phyloP scores from a whole-genome alignment of 1,140 invertebrate genomes.

The Limonius californicus region DNA sequence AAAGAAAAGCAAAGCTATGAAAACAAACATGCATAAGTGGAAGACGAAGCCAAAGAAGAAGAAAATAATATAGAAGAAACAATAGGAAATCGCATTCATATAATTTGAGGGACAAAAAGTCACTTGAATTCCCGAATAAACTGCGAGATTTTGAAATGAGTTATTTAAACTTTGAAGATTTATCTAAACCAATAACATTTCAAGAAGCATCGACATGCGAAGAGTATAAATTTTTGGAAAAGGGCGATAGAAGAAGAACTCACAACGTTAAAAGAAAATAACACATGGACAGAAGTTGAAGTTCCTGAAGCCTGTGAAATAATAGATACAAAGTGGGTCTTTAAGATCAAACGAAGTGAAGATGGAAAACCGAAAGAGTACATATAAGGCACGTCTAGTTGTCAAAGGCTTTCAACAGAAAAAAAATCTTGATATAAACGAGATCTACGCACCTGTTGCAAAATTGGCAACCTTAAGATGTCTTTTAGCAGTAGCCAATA shows the following conservation, averaged over 20 bases:
- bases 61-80: not conserved
- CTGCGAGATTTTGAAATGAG: not conserved
- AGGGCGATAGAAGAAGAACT: slow-evolving; percentile 20
- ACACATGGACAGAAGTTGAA: slow-evolving; percentile 31
- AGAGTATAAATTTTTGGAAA: slow-evolving; percentile 29
- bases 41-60: not conserved
- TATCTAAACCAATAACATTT: not conserved
- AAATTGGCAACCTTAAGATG: slow-evolving; percentile 1
- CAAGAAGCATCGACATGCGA: not conserved
- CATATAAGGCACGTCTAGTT: slow-evolving; percentile 5
- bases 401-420: slow-evolving; percentile 9
- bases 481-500: not conserved
- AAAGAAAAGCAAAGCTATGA: not conserved
- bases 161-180: not conserved
- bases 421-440: not conserved
- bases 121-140: not conserved
- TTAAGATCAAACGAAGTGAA: slow-evolving; percentile 31
- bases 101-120: not conserved
- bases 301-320: slow-evolving; percentile 6
- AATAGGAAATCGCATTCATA: not conserved
- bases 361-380: slow-evolving; percentile 21
- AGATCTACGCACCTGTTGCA: slow-evolving; percentile 6
- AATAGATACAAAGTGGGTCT: slow-evolving; percentile 42
- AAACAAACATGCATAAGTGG: not conserved
- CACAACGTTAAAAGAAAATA: slow-evolving; percentile 23